A percentile compares a stretch with the other conserved stretches of the same genome.
Conservation (phyloP, 2,113 vertebrate species). For the Crocuta crocuta region DNA sequence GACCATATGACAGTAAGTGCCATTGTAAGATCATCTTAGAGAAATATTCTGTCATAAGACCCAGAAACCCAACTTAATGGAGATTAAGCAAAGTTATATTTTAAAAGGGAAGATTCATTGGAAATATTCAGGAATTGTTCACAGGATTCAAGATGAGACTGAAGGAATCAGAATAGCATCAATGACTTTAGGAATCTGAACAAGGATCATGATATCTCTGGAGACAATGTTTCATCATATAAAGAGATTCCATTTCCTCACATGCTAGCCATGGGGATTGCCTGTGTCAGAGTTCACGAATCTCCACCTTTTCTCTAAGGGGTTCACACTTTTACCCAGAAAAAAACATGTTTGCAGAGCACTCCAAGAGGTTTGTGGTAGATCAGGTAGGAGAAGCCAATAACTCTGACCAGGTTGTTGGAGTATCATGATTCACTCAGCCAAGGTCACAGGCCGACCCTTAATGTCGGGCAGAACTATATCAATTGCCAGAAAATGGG, state of each 20-base stretch:
- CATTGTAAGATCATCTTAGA: not conserved
- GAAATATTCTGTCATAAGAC: not conserved
- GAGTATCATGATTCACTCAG: not conserved
- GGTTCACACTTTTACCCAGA: not conserved
- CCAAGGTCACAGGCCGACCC: not conserved
- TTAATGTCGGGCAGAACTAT: not conserved
- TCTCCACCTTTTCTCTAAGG: not conserved
- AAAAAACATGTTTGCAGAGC: not conserved
- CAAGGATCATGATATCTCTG: not conserved
- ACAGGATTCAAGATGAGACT: not conserved
- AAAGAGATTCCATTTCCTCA: not conserved
- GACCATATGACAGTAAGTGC: fast-evolving
- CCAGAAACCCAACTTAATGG: not conserved
- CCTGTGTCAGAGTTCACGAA: not conserved
- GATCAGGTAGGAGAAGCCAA: not conserved
- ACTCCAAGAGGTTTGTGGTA: not conserved
- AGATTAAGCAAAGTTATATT: not conserved
- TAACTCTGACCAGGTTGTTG: not conserved
- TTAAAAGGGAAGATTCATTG: not conserved
- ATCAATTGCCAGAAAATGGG: not conserved
- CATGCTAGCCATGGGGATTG: not conserved
- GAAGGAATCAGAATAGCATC: not conserved
- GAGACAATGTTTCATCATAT: not conserved
- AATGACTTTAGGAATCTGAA: not conserved
- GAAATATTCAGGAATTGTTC: not conserved